These are phyloP conservation scores for Galerucella pusilla DNA, from an alignment of 2,888 invertebrate species.

Conservation along the genomic window DNA sequence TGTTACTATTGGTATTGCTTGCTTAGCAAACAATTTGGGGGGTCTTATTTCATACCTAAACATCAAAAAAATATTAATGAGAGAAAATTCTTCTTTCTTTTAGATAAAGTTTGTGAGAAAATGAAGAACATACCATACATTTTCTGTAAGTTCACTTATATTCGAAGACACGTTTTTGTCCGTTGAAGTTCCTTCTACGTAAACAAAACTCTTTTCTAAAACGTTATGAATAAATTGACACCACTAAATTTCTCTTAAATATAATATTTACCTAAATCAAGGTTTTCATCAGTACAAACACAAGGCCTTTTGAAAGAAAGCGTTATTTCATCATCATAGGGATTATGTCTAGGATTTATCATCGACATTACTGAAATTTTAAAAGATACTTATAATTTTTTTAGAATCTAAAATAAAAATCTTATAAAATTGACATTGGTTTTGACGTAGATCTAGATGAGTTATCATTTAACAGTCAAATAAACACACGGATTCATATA, in stretches of 20 bases:
- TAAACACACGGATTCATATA: too few relatives aligned
- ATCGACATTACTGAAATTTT: constrained; percentile 23
- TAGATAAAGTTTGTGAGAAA: neutral
- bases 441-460: neutral
- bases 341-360: constrained; percentile 14
- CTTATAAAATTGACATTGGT: neutral
- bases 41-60: constrained; percentile 48
- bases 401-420: neutral
- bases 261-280: constrained; percentile 2
- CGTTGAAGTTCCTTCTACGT: constrained; percentile 51
- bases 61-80: neutral
- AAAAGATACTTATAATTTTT: neutral
- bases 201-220: constrained; percentile 50
- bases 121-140: constrained; percentile 50
- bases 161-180: constrained; percentile 49
- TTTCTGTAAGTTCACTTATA: constrained; percentile 48
- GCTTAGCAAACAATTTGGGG: constrained; percentile 46
- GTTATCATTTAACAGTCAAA: neutral
- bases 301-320: constrained; percentile 16
- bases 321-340: constrained; percentile 7
- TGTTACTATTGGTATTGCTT: constrained; percentile 50
- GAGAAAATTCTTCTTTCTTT: neutral
- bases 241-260: neutral
- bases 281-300: constrained; percentile 8
- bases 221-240: constrained; percentile 3